Conservation (phyloP, 2,888 invertebrate species). For the Drosophila percnosoma region DNA sequence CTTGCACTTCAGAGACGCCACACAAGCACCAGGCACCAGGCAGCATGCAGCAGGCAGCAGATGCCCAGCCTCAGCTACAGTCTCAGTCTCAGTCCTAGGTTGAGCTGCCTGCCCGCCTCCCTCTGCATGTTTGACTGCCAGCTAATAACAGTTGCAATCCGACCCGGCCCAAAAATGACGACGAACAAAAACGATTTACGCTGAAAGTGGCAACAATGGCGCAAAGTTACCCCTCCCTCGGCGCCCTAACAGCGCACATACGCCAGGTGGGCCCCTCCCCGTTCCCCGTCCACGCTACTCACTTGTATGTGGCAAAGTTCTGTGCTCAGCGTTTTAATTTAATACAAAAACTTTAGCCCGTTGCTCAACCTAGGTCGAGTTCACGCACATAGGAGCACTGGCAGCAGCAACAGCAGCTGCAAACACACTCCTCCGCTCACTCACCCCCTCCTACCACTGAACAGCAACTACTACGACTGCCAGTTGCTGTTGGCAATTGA, state of each 20-base stretch:
- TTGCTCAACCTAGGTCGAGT: conserved; percentile 53
- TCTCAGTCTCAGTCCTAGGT: not conserved
- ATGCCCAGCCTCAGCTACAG: conserved; percentile 22
- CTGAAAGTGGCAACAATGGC: conserved; percentile 70
- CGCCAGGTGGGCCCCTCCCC: conserved; percentile 50
- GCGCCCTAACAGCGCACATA: conserved; percentile 43
- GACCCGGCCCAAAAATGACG: conserved; percentile 43
- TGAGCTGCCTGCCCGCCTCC: not conserved
- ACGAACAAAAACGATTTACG: conserved; percentile 74
- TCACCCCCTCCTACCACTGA: no score
- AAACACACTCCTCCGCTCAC: not conserved
- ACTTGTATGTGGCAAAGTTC: conserved; percentile 57
- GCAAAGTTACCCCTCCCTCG: conserved; percentile 46
- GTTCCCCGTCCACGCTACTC: conserved; percentile 10
- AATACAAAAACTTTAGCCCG: conserved; percentile 75
- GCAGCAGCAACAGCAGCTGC: conserved; percentile 14
- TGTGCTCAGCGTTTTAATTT: conserved; percentile 75
- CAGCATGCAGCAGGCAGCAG: conserved; percentile 54
- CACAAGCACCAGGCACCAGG: conserved; percentile 57
- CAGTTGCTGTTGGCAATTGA: conserved; percentile 39
- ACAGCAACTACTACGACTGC: not conserved
- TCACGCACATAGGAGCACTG: conserved; percentile 35
- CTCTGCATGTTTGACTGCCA: conserved; percentile 13
- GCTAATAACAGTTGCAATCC: conserved; percentile 77
- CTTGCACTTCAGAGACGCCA: conserved; percentile 78